These are phyloP conservation scores for Mesorhabditis belari DNA, from an alignment of 2,888 invertebrate genomes.

Conservation along the genomic window DNA sequence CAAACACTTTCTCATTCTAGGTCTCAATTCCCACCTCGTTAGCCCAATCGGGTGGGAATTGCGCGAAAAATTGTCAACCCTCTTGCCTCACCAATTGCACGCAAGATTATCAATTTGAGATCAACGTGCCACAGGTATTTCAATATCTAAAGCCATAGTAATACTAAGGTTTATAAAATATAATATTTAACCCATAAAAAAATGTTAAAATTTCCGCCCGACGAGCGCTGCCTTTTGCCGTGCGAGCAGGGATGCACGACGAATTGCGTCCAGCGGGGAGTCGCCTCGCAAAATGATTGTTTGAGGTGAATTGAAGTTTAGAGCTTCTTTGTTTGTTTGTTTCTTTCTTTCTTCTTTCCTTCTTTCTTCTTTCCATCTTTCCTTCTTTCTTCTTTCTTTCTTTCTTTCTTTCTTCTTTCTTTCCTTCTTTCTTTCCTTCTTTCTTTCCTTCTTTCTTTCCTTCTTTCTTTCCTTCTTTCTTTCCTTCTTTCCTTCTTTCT, in stretches of 20 bases:
- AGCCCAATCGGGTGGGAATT: conserved; percentile 4
- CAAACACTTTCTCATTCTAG: too few species aligned
- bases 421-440: too few species aligned
- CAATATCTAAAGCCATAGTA: not conserved
- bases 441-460: too few species aligned
- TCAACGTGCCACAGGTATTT: conserved; percentile 16
- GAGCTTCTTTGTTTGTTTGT: too few species aligned
- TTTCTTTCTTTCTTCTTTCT: too few species aligned
- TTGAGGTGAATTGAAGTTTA: too few species aligned
- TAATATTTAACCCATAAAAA: not conserved
- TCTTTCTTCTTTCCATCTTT: too few species aligned
- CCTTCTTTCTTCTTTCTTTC: too few species aligned
- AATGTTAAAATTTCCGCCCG: conserved; percentile 8
- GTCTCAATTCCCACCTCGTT: not conserved
- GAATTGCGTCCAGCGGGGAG: conserved; percentile 8
- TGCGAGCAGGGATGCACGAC: conserved; percentile 24
- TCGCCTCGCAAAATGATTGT: not conserved
- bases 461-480: too few species aligned
- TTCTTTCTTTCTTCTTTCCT: too few species aligned
- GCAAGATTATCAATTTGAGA: conserved; percentile 32
- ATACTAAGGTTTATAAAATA: not conserved
- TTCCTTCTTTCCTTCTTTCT: too few species aligned
- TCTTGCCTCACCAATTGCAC: conserved; percentile 20
- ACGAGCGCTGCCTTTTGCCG: conserved; percentile 24
- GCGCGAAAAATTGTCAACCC: conserved; percentile 27